Evolutionary conservation across 1,140 invertebrate genomes (phyloP), one percentile per base, ranked within the genome.

Genomic region (Pissodes strobi): DNA sequence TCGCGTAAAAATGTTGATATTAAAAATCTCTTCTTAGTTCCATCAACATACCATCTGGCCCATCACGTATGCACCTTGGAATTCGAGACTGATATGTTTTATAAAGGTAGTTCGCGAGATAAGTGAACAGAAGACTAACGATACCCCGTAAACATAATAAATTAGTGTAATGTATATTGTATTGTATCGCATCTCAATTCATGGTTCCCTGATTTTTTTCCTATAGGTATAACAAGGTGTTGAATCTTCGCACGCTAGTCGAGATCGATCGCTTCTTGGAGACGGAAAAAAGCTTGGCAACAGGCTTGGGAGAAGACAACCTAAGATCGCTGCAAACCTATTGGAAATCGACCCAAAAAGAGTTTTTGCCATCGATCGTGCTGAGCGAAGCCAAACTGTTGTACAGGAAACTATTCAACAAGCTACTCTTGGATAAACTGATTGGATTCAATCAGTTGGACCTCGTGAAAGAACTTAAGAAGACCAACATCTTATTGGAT

Each of bases 241-340:
- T 78, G 2, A 79, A 79, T 46, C 41, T 83, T 0, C 74, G 79
- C 6, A 76, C 71, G 8, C 69, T 81, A 17, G 71, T 75, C n/a
- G 79, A 83, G 52, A 74, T 82, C 1, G 39, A 79, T 12, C 59
- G 70, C n/a, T 75, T 76, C 45, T 23, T 75, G n/a, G 22, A 49
- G 9, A 30, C 23, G 9, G 62, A 48, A 18, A 55, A 61, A 12
- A 49, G 43, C 22, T 25, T 66, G 10, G 45, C 17, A n/a, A 52
- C 62, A 8, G 52, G 60, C 27, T 56, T 51, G n/a, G 34, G 38
- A n/a, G 17, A 18, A 9, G 8, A 9, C 4, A 5, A 30, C 10
- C 17, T 62, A 10, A 45, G 10, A 15, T 22, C 19, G 8, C 41
- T 62, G n/a, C 19, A 41, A 46, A 27, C 53, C n/a, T 53, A 62